Percentiles rank a stretch among this genome's conserved stretches.
phyloP scores from a whole-genome alignment of 2,797 vertebrate species.

The Australoheros facetus region DNA sequence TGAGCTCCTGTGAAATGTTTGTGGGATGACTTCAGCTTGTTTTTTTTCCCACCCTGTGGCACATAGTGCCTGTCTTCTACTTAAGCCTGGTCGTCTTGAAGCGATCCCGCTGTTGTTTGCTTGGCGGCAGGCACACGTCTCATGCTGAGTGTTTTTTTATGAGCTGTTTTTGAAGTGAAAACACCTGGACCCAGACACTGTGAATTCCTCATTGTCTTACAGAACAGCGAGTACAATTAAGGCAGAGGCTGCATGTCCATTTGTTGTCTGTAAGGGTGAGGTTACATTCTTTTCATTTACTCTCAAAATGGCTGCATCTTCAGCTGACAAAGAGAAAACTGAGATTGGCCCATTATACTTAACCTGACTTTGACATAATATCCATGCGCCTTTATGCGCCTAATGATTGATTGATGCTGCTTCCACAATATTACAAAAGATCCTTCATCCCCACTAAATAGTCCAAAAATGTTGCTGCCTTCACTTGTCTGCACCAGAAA shows the following conservation, averaged over 20 bases:
- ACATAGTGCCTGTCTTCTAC: constrained; percentile 55
- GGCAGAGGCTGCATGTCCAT: constrained; percentile 40
- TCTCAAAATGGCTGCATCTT: constrained; percentile 51
- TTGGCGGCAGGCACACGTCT: constrained; percentile 60
- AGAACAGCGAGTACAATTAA: constrained; percentile 59
- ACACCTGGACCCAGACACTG: constrained; percentile 68
- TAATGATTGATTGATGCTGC: neutral
- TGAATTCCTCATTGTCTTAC: constrained; percentile 68
- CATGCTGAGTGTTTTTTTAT: constrained; percentile 62
- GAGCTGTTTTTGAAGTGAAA: constrained; percentile 70
- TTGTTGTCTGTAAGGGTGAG: constrained; percentile 60
- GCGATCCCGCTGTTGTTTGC: constrained; percentile 62
- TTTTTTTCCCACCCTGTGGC: constrained; percentile 42
- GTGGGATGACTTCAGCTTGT: constrained; percentile 68
- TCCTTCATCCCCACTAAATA: neutral
- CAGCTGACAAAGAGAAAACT: constrained; percentile 1
- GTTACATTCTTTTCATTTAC: constrained; percentile 52
- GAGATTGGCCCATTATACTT: neutral
- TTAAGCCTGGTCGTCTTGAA: constrained; percentile 59
- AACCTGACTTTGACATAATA: neutral
- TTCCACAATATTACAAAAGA: neutral
- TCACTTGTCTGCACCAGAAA: neutral
- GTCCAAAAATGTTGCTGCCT: neutral
- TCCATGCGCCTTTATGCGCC: neutral
- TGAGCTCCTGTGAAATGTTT: constrained; percentile 68